A percentile compares a stretch with the other conserved stretches of the same genome.
Evolutionary conservation across 2,797 vertebrate genomes (phyloP).

Genomic region (Scolopax rusticola): DNA sequence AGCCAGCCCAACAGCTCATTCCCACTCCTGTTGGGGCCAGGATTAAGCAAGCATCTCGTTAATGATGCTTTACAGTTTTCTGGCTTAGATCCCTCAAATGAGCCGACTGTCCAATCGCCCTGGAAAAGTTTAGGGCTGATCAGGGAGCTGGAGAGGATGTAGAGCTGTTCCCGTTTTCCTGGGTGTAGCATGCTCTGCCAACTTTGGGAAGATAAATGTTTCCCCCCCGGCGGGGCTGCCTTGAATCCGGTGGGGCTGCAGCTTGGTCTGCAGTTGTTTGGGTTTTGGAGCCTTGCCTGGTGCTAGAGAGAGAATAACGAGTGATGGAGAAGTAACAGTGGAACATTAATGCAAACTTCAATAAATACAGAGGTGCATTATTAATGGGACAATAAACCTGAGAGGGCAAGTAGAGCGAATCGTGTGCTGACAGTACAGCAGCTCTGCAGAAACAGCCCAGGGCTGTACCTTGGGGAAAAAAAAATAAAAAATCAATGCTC

Average conservation of each 20-base stretch:
- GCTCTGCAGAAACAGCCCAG: background rate
- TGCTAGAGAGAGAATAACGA: background rate
- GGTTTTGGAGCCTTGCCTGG: constrained; percentile 35
- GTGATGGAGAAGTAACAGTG: constrained; percentile 28
- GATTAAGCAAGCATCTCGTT: constrained; percentile 1
- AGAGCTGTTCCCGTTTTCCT: background rate
- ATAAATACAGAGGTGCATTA: constrained; percentile 38
- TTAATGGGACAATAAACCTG: constrained; percentile 43
- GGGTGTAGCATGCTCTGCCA: fast-evolving
- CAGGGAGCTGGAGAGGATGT: background rate
- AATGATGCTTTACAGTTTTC: background rate
- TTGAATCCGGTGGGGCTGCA: background rate
- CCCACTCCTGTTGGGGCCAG: background rate
- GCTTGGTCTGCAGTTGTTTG: background rate
- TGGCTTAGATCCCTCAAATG: background rate
- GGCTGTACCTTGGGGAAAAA: background rate
- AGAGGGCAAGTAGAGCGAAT: background rate
- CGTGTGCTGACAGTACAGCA: background rate
- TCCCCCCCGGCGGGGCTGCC: background rate
- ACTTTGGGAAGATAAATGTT: background rate
- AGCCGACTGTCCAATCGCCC: background rate
- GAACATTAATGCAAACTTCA: constrained; percentile 11
- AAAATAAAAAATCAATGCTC: background rate
- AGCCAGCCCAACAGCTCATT: background rate
- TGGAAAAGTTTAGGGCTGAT: background rate